Evolutionary conservation across 2,888 invertebrate species (phyloP), one percentile per base, ranked within the genome.

Genomic region (Ctenicera cuprea): DNA sequence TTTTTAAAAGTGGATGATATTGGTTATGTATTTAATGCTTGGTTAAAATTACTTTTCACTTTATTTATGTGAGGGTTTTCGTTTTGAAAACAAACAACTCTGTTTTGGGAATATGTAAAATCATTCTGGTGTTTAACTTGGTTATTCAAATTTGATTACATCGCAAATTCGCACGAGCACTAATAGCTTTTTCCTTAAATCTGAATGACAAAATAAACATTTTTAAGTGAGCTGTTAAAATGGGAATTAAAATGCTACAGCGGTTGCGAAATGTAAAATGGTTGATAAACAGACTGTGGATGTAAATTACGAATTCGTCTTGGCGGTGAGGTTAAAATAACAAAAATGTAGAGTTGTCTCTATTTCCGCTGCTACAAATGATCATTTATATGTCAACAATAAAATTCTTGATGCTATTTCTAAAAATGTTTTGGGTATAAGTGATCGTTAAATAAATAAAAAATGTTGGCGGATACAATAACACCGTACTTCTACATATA

Each of bases 221-320:
- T 54, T 54, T 54, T 54, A 54, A 54, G 54, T 54, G 54, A 54
- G 30, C 22, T 54, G 54, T 54, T 54, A 54, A 30, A 54, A 30
- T 26, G 54, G 14, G 54, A 54, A 54, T 52, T 52, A 20, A 52
- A 52, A 52, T 52, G 20, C 52, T 52, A 52, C 52, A 20, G 22
- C 22, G 52, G 52, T 52, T 52, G 52, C 9, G 20, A n/a, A 20
- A 52, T 41, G 41, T 41, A 41, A 41, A 41, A 41, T 41, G 41
- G 14, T 18, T 18, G 45, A 45, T 45, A 45, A 45, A 18, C 45
- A 18, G 14, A 45, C 45, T 18, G 41, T 41, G 3, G 14, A 41
- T 41, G 41, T 41, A 41, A 41, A 41, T 41, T 41, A 41, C 9
- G 14, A 5, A n/a, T 41, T 41, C 14, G 2, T 41, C 14, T 26